Evolutionary conservation across 2,888 invertebrate genomes (phyloP).

Genomic region (Ochropleura plecta): DNA sequence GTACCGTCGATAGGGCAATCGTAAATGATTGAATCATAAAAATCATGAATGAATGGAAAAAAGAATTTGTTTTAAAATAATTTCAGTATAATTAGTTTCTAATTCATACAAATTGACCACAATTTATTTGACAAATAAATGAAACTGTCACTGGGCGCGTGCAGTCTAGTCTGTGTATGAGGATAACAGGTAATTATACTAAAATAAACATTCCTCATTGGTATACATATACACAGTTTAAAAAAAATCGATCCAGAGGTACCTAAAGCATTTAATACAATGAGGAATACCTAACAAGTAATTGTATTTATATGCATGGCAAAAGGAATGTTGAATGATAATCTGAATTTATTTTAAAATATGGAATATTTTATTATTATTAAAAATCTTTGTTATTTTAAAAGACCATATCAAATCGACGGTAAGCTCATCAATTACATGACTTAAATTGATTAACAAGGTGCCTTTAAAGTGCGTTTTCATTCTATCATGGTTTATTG

Average conservation of each 20-base stretch:
- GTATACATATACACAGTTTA: background rate
- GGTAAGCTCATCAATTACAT: background rate
- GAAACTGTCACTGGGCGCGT: background rate
- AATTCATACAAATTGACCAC: slow-evolving; percentile 2
- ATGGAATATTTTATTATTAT: background rate
- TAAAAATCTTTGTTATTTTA: background rate
- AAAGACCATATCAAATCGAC: background rate
- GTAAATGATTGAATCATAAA: background rate
- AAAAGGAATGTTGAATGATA: background rate
- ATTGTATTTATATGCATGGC: background rate
- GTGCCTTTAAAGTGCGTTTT: background rate
- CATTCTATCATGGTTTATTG: background rate
- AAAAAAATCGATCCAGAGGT: background rate
- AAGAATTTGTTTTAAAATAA: no score
- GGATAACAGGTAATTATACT: background rate
- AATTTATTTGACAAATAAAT: slow-evolving; percentile 2
- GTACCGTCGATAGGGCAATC: no score
- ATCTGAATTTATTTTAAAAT: background rate
- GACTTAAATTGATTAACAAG: background rate
- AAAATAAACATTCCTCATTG: background rate
- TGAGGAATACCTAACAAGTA: background rate
- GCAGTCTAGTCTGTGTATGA: background rate
- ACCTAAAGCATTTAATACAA: background rate
- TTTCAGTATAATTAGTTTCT: background rate
- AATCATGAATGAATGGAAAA: background rate